Evolutionary conservation across 1,140 invertebrate genomes (phyloP), one percentile per base, ranked within the genome.

Genomic region (Bacillus rossius): DNA sequence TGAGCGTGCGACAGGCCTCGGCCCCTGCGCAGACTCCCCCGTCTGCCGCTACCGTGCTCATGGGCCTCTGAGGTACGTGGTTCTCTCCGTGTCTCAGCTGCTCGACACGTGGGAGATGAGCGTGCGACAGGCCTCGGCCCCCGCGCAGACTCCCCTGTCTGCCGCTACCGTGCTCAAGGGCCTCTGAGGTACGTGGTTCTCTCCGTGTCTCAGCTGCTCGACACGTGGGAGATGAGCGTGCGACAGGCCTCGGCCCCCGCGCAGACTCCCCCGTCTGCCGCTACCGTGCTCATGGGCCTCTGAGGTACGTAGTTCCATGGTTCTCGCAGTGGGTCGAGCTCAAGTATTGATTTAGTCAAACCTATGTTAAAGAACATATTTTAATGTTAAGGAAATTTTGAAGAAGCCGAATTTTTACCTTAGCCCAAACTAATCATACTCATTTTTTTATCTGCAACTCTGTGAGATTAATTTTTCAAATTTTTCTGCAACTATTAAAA

Each of bases 211-310:
- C 91, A 95, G 61, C 71, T 96, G 10, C 73, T 96, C 13, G 88
- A 94, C 67, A 92, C 91, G 14, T 96, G 93, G 93, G 93, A 95
- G 76, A 95, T 95, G 92, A 92, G 91, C 64, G 91, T 96, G 4
- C 74, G 93, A 16, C 90, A 94, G 72, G 91, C 92, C 0, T 92
- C 89, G 65, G 84, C 85, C 19, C 88, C 88, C 3, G 69, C 69
- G 16, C 72, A 77, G 61, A 69, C 66, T 1, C 70, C 73, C 26
- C 55, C 61, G 22, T 56, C 54, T 26, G 54, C 38, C 48, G 54
- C 54, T 2, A 56, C 54, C 25, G 54, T 56, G 14, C 54, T 56
- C 16, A 56, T 56, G 54, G 54, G 54, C 8, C 20, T 56, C 20
- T 56, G 20, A 25, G 22, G 8, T 19, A 52, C 29, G 13, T n/a